Conservation (phyloP, 2,797 vertebrate genomes). For the Bovichtus diacanthus region DNA sequence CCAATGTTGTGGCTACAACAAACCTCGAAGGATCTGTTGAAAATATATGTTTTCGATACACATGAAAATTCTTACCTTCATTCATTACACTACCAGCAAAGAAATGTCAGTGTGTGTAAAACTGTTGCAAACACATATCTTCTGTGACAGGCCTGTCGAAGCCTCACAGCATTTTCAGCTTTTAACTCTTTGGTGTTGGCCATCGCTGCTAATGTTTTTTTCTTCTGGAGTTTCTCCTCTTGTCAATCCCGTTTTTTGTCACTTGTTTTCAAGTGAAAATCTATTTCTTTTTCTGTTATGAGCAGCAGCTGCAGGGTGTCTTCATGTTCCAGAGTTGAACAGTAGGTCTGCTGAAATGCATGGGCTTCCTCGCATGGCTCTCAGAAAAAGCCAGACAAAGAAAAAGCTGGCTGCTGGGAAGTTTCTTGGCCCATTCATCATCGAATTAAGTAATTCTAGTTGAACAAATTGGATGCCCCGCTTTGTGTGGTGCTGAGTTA, state of each 20-base stretch:
- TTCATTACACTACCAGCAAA: slow-evolving; percentile 14
- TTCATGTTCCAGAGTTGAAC: slow-evolving; percentile 52
- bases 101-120: slow-evolving; percentile 19
- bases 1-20: slow-evolving; percentile 6
- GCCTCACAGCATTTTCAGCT: background rate
- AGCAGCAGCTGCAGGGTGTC: slow-evolving; percentile 65
- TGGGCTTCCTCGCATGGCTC: slow-evolving; percentile 36
- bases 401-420: slow-evolving; percentile 57
- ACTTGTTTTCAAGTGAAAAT: slow-evolving; percentile 19
- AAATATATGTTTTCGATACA: slow-evolving; percentile 21
- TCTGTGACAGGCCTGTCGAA: slow-evolving; percentile 12
- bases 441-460: slow-evolving; percentile 71
- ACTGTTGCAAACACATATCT: slow-evolving; percentile 11
- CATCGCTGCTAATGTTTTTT: background rate
- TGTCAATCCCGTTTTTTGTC: background rate
- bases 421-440: slow-evolving; percentile 73
- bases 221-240: background rate
- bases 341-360: slow-evolving; percentile 49
- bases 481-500: slow-evolving; percentile 64
- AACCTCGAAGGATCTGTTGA: background rate
- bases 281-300: slow-evolving; percentile 30
- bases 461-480: slow-evolving; percentile 66
- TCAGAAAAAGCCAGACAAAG: slow-evolving; percentile 67
- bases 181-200: slow-evolving; percentile 3
- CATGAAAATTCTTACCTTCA: slow-evolving; percentile 12